Base-by-base conservation (phyloP, 2,797 vertebrate genomes). In the Rallus crepitans region DNA sequence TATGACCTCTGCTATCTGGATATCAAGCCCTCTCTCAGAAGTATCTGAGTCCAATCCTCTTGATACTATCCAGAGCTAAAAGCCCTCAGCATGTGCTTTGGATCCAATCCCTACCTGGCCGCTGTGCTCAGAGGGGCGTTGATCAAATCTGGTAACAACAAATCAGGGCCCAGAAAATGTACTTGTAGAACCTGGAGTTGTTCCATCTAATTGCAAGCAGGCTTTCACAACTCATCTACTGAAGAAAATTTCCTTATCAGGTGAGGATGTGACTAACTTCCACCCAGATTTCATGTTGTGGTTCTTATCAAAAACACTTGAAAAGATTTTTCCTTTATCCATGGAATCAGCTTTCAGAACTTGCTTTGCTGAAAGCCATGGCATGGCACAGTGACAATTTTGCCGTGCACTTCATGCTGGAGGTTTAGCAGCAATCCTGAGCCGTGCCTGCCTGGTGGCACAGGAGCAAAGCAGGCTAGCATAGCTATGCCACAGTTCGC, bases 181-280 rank as follows among this genome's bases (percentile, higher is more conserved):
- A 87, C 75, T 77, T 89, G 92, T 72, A 89, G 87, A 89, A 89
- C 56, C 92, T 96, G 96, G 93, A 96, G 52, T 25, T 72, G 69
- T 87, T 96, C 96, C 95, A 95, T 72, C 47, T 94, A 75, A 94
- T 94, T 92, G 86, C 95, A 95, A 96, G 89, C 92, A 95, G 93
- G 84, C 88, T 96, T 95, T 95, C 94, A 89, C 93, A 97, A 96
- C 72, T 94, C 90, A 71, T 94, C 92, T 94, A 82, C 89, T 72
- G 71, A 91, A 93, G 76, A 89, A 96, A 95, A 95, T n/a, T 89
- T 96, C 87, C 90, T 94, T 95, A 96, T 95, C 95, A 96, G 96
- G 96, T 97, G 92, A 96, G 89, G 90, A 95, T 94, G 75, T 93
- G 84, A 91, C 89, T 91, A 95, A 94, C 93, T 95, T 97, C 94